These are phyloP conservation scores for Pterostichus madidus DNA, from an alignment of 2,888 invertebrate species.

Conservation along the genomic window DNA sequence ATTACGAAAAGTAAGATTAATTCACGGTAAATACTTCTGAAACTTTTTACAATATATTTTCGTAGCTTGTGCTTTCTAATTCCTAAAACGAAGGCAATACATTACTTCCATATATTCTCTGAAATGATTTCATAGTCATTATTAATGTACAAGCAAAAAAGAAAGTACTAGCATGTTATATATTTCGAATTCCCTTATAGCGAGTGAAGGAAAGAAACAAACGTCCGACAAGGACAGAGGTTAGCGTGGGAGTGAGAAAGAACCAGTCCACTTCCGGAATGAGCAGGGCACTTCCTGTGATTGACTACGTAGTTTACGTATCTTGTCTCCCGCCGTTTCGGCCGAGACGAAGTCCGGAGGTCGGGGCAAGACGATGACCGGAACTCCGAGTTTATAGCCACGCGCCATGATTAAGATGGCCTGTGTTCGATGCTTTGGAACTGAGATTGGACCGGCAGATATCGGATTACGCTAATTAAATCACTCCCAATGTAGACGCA, in stretches of 20 bases:
- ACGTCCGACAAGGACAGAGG: neutral
- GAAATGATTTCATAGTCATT: conserved; percentile 14
- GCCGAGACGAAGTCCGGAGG: neutral
- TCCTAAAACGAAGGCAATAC: neutral
- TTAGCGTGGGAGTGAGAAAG: conserved; percentile 22
- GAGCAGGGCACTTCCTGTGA: conserved; percentile 73
- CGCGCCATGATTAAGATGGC: conserved; percentile 48
- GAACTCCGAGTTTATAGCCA: conserved; percentile 46
- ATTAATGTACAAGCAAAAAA: conserved; percentile 48
- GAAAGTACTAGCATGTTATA: conserved; percentile 37
- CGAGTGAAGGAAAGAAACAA: conserved; percentile 35
- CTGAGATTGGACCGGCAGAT: conserved; percentile 37
- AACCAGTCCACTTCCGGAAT: conserved; percentile 63
- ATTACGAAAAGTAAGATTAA: too few relatives aligned
- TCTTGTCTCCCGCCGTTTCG: conserved; percentile 40
- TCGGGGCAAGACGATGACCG: conserved; percentile 48
- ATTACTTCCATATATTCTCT: neutral
- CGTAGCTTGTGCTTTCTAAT: too few relatives aligned
- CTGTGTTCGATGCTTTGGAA: conserved; percentile 52
- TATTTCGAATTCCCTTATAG: conserved; percentile 46
- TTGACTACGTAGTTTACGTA: conserved; percentile 70
- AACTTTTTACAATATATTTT: neutral
- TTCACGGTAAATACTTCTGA: too few relatives aligned
- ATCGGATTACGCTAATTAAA: conserved; percentile 54
- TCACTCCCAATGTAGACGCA: neutral